Evolutionary conservation across 23 tunicate species (phyloP).

Genomic region (Trididemnum nubilum): DNA sequence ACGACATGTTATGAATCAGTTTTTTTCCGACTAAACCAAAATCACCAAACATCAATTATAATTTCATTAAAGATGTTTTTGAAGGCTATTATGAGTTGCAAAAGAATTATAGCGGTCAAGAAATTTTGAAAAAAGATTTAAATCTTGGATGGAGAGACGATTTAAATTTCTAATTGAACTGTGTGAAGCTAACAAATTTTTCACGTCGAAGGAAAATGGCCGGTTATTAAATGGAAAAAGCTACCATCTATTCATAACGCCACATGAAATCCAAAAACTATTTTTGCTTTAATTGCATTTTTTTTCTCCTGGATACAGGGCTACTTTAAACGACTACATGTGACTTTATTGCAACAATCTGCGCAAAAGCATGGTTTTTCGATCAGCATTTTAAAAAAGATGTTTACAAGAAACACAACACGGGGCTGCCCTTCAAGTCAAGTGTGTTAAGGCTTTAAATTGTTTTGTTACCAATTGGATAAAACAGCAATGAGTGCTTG

Average conservation of each 20-base stretch:
- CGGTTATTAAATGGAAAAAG: not conserved
- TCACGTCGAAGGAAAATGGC: not conserved
- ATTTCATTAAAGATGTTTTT: not conserved
- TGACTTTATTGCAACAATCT: not conserved
- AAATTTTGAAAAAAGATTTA: not conserved
- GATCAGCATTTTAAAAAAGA: not conserved
- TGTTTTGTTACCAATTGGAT: not conserved
- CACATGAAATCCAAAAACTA: not conserved
- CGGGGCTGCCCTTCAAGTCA: not conserved
- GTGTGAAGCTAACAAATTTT: not conserved
- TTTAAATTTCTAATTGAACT: not conserved
- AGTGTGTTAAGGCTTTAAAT: conserved; percentile 2
- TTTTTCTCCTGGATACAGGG: no score
- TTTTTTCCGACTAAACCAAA: not conserved
- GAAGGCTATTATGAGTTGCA: not conserved
- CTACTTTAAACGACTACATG: not conserved
- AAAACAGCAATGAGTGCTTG: not conserved
- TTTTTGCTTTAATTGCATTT: conserved; percentile 2
- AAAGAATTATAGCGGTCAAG: not conserved
- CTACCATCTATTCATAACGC: not conserved
- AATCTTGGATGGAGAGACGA: not conserved
- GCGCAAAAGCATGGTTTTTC: not conserved
- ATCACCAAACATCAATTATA: not conserved
- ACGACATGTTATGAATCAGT: not conserved
- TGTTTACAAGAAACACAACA: not conserved